Percentiles rank a stretch among this genome's conserved stretches.
phyloP scores from a whole-genome alignment of 2,888 invertebrate species.

The Cerastis leucographa region DNA sequence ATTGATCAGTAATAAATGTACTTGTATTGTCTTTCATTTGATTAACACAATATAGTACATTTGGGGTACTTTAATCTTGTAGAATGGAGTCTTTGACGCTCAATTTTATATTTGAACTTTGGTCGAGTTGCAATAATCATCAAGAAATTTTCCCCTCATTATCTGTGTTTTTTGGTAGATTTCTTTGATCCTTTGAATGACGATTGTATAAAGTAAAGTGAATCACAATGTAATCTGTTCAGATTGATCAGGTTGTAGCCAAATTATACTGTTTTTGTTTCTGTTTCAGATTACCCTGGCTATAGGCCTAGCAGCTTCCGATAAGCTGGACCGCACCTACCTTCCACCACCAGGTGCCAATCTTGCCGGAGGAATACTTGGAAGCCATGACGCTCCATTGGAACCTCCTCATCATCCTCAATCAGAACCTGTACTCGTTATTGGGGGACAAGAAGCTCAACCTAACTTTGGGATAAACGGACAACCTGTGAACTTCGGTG shows the following conservation, averaged over 20 bases:
- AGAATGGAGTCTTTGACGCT: background rate
- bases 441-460: background rate
- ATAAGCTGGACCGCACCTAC: conserved; percentile 81
- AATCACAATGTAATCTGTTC: background rate
- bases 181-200: background rate
- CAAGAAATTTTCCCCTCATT: background rate
- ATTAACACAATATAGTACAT: conserved; percentile 33
- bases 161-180: background rate
- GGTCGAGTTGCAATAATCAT: background rate
- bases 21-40: conserved; percentile 26
- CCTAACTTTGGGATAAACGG: conserved; percentile 19
- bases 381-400: conserved; percentile 75
- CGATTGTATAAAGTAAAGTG: background rate
- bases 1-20: conserved; percentile 38
- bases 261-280: background rate
- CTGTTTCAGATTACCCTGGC: conserved; percentile 77
- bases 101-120: conserved; percentile 27
- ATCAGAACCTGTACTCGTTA: conserved; percentile 36
- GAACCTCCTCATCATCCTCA: conserved; percentile 70
- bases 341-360: conserved; percentile 83
- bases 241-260: background rate
- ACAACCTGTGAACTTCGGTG: conserved; percentile 36
- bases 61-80: conserved; percentile 5
- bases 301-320: conserved; percentile 73
- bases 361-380: conserved; percentile 78